These are phyloP conservation scores for Ciconia maguari DNA, from an alignment of 2,113 vertebrate genomes.

Conservation along the genomic window DNA sequence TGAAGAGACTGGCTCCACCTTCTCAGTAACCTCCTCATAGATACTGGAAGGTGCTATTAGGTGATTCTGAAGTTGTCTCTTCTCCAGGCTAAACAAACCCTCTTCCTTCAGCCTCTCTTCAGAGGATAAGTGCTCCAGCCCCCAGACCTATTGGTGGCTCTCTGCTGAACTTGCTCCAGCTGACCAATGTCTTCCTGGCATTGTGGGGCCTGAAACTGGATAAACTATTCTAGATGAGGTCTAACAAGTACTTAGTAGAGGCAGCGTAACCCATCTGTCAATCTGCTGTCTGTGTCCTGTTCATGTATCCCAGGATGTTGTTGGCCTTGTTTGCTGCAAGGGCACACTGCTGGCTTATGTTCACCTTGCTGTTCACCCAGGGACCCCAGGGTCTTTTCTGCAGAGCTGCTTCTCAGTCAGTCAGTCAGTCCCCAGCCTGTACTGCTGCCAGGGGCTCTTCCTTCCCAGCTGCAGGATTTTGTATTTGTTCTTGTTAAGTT, in stretches of 20 bases:
- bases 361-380: not conserved
- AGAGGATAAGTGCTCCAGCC: not conserved
- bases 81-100: not conserved
- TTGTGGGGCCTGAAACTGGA: not conserved
- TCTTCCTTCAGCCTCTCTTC: not conserved
- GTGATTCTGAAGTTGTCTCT: not conserved
- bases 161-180: not conserved
- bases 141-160: not conserved
- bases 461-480: not conserved
- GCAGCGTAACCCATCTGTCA: not conserved
- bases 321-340: not conserved
- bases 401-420: not conserved
- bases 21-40: not conserved
- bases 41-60: not conserved
- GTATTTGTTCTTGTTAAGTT: not conserved
- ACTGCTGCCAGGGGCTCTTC: not conserved
- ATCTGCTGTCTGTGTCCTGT: not conserved
- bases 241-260: not conserved
- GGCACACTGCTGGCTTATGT: not conserved
- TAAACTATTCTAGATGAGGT: not conserved
- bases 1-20: not conserved
- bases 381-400: not conserved
- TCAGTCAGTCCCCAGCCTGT: not conserved
- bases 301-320: not conserved
- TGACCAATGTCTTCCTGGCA: not conserved